These are phyloP conservation scores for Brevipalpus yothersi DNA, from an alignment of 1,140 invertebrate genomes.

Conservation along the genomic window DNA sequence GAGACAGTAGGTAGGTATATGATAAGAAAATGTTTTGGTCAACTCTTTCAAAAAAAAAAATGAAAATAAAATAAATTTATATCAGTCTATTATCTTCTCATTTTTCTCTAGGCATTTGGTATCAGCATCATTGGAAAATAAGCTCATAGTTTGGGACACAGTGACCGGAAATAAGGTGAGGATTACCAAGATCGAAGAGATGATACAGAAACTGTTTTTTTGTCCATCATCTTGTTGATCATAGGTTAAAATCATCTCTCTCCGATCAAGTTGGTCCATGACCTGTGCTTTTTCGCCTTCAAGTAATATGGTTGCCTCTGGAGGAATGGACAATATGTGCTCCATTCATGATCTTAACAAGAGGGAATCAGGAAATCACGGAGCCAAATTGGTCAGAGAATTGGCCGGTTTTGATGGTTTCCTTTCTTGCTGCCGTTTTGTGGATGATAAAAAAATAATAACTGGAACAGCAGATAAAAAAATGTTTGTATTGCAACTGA, in stretches of 20 bases:
- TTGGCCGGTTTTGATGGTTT: constrained; percentile 92
- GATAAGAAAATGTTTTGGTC: background rate
- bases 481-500: constrained; percentile 36
- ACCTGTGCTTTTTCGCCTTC: constrained; percentile 95
- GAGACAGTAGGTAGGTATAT: constrained; percentile 47
- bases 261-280: constrained; percentile 96
- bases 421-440: constrained; percentile 88
- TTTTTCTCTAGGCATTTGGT: constrained; percentile 59
- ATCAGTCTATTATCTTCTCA: too few species aligned
- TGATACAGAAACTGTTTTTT: background rate
- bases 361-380: constrained; percentile 68
- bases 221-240: background rate
- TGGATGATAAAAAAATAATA: constrained; percentile 95
- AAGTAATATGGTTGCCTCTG: constrained; percentile 87
- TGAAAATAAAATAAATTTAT: constrained; percentile 6
- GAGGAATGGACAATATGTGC: constrained; percentile 94
- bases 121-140: constrained; percentile 77
- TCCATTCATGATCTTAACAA: constrained; percentile 94
- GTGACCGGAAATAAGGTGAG: constrained; percentile 89
- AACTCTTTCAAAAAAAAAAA: background rate
- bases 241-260: constrained; percentile 57
- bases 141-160: constrained; percentile 94
- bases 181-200: background rate
- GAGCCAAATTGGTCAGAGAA: constrained; percentile 57
- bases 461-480: constrained; percentile 95